phyloP scores from a whole-genome alignment of 2,888 invertebrate genomes.

The Leptinotarsa tumamoca region DNA sequence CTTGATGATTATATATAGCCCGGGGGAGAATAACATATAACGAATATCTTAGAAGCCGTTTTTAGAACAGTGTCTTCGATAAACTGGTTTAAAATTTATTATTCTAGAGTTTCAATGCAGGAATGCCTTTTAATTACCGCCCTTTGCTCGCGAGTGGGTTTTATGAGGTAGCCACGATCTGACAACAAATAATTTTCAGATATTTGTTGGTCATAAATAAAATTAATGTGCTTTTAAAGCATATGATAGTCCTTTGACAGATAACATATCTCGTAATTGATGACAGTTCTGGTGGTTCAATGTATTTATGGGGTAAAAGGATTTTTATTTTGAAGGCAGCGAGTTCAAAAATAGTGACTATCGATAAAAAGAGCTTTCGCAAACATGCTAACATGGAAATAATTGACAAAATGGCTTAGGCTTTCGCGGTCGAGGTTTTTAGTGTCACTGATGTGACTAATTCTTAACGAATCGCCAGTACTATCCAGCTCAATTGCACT shows the following conservation, averaged over 20 bases:
- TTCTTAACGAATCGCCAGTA: too few relatives aligned
- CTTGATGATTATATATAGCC: slow-evolving; percentile 37
- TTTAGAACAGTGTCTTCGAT: slow-evolving; percentile 27
- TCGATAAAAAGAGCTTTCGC: too few relatives aligned
- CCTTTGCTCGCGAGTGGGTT: slow-evolving; percentile 22
- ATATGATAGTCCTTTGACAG: slow-evolving; percentile 3
- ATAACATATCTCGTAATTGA: neutral
- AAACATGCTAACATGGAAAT: too few relatives aligned
- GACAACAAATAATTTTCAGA: slow-evolving; percentile 29
- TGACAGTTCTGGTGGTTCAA: neutral
- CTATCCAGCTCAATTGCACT: too few relatives aligned
- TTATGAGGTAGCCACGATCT: slow-evolving; percentile 27
- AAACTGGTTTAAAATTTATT: slow-evolving; percentile 36
- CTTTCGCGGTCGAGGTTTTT: too few relatives aligned
- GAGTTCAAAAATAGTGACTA: too few relatives aligned
- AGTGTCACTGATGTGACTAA: too few relatives aligned
- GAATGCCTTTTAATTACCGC: slow-evolving; percentile 30
- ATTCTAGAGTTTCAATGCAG: slow-evolving; percentile 24
- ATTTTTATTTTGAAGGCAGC: too few relatives aligned
- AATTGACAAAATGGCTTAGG: too few relatives aligned
- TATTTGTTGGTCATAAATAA: slow-evolving; percentile 21
- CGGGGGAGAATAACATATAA: slow-evolving; percentile 23
- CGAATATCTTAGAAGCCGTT: slow-evolving; percentile 23
- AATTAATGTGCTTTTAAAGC: neutral
- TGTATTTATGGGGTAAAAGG: too few relatives aligned